Evolutionary conservation across 2,888 invertebrate species (phyloP).

Genomic region (Temnothorax ravouxi): DNA sequence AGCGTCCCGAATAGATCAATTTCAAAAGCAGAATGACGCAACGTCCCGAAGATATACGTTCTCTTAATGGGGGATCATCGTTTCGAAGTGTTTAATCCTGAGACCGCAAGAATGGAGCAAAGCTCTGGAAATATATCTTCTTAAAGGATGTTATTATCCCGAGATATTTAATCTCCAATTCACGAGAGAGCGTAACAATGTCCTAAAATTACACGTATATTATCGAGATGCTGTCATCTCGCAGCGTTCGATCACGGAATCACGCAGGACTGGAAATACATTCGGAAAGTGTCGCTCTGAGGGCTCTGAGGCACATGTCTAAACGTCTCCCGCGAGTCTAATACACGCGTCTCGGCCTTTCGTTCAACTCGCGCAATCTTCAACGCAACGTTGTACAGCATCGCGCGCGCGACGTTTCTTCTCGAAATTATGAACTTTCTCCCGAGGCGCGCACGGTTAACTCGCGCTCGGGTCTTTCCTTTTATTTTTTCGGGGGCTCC

Average conservation of each 20-base stretch:
- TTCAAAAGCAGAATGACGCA: background rate
- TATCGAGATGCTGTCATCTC: background rate
- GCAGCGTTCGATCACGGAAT: background rate
- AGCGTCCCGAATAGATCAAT: background rate
- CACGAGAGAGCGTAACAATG: background rate
- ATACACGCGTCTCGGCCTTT: background rate
- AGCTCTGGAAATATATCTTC: background rate
- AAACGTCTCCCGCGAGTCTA: background rate
- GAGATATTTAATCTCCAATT: background rate
- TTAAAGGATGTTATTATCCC: background rate
- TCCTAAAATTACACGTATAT: background rate
- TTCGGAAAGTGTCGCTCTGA: conserved; percentile 1
- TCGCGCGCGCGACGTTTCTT: background rate
- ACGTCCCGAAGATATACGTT: background rate
- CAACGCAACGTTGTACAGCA: background rate
- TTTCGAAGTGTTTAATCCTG: background rate
- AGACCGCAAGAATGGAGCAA: background rate
- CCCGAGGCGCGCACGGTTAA: conserved; percentile 13
- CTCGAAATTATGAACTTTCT: conserved; percentile 24
- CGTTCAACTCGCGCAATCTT: conserved; percentile 3
- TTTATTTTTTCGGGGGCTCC: background rate
- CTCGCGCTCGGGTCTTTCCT: background rate
- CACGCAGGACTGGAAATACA: conserved; percentile 1
- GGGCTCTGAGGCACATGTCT: background rate
- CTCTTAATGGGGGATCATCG: background rate